Percentiles rank a stretch among this genome's conserved stretches.
These are phyloP conservation scores for Drosophila kuntzei DNA, from an alignment of 2,888 invertebrate species.

Conservation along the genomic window DNA sequence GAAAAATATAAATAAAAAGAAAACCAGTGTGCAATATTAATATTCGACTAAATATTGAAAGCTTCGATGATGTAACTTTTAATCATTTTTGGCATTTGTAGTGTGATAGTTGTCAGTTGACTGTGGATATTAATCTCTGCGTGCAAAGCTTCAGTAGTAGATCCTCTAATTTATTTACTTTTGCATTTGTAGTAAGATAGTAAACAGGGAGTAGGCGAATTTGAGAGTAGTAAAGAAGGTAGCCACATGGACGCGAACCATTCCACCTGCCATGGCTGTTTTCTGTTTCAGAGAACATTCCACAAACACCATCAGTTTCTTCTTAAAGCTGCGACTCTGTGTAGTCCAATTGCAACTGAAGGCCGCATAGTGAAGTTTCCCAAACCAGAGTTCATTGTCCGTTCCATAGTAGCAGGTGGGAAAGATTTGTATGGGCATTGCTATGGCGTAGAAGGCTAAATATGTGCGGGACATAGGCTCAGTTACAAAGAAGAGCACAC, in stretches of 20 bases:
- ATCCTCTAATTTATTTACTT: too few species aligned
- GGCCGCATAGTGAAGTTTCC: conserved; percentile 58
- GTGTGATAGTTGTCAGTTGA: too few species aligned
- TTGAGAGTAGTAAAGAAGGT: conserved; percentile 66
- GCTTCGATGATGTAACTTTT: too few species aligned
- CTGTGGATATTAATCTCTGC: too few species aligned
- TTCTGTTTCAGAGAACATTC: conserved; percentile 60
- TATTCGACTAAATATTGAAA: too few species aligned
- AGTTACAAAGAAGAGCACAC: conserved; percentile 61
- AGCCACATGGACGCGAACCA: conserved; percentile 70
- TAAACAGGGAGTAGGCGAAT: conserved; percentile 73
- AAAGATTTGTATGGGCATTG: conserved; percentile 63
- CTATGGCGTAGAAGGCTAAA: conserved; percentile 54
- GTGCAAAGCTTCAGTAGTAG: too few species aligned
- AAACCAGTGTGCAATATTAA: too few species aligned
- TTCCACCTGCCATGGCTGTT: conserved; percentile 66
- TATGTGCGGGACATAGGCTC: conserved; percentile 58
- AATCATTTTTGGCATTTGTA: too few species aligned
- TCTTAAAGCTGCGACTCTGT: conserved; percentile 57
- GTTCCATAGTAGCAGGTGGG: conserved; percentile 77
- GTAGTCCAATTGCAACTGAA: conserved; percentile 72
- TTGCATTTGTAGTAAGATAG: conserved; percentile 60
- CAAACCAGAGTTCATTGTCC: conserved; percentile 55
- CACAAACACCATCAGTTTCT: conserved; percentile 68
- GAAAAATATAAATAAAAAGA: too few species aligned